Percentiles rank a stretch among this genome's conserved stretches.
phyloP scores from a whole-genome alignment of 2,113 vertebrate genomes.

The Cyphomyrus discorhynchus region DNA sequence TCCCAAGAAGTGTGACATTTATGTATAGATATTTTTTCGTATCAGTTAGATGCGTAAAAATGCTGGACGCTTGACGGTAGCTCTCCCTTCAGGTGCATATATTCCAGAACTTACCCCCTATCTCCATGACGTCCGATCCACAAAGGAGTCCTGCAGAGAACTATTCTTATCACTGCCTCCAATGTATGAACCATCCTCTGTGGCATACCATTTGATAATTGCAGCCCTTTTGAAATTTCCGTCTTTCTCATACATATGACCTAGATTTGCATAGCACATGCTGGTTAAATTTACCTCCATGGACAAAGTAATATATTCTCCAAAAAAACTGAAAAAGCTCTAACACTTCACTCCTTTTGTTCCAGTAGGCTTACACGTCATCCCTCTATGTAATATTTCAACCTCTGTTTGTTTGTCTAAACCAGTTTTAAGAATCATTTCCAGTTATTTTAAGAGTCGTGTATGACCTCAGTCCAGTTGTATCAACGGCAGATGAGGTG shows the following conservation, averaged over 20 bases:
- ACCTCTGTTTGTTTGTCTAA: not conserved
- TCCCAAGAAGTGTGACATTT: not conserved
- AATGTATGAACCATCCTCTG: not conserved
- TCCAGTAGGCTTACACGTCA: not conserved
- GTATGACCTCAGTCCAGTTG: not conserved
- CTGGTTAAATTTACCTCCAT: not conserved
- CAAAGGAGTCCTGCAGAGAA: not conserved
- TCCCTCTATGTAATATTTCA: not conserved
- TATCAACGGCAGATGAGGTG: not conserved
- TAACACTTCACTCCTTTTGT: not conserved
- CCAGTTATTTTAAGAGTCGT: not conserved
- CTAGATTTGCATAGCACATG: not conserved
- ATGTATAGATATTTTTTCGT: not conserved
- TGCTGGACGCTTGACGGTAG: not conserved
- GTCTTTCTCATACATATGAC: not conserved
- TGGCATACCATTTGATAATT: constrained; percentile 2
- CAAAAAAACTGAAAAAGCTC: not conserved
- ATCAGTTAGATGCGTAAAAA: not conserved
- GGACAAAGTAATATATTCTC: not conserved
- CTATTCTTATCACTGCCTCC: not conserved
- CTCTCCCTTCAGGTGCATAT: too few species aligned
- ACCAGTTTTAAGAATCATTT: not conserved
- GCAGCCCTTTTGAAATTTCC: not conserved
- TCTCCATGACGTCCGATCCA: constrained; percentile 7
- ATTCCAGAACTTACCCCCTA: not conserved